Percentiles rank a stretch among this genome's conserved stretches.
Evolutionary conservation across 2,113 vertebrate genomes (phyloP).

Genomic region (Thunnus thynnus): DNA sequence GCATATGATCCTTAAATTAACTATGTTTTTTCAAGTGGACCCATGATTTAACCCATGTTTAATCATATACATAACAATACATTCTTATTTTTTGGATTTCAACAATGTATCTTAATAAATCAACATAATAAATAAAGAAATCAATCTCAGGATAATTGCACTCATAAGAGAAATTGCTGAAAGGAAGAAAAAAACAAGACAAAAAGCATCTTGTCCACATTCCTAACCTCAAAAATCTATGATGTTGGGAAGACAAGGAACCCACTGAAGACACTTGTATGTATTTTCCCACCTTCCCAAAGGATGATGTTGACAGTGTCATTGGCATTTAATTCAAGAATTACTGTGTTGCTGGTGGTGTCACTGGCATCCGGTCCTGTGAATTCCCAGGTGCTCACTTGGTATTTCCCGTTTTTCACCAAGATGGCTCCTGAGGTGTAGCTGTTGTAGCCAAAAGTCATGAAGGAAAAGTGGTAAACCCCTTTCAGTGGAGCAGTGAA

Average conservation of each 20-base stretch:
- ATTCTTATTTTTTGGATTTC: no score
- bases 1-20: no score
- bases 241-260: conserved; percentile 20
- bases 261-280: conserved; percentile 30
- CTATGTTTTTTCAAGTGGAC: no score
- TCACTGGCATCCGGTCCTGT: background rate
- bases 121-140: no score
- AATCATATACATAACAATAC: no score
- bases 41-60: no score
- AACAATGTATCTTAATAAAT: no score
- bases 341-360: conserved; percentile 35
- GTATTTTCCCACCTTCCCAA: conserved; percentile 14
- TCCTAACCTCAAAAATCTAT: background rate
- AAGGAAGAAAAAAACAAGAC: no score
- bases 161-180: no score
- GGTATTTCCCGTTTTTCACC: conserved; percentile 11
- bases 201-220: no score
- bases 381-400: conserved; percentile 34
- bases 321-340: conserved; percentile 9
- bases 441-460: conserved; percentile 33
- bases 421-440: conserved; percentile 34
- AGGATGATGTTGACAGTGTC: conserved; percentile 20
- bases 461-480: conserved; percentile 28
- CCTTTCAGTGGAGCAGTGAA: conserved; percentile 27
- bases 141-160: no score